Percentiles rank a stretch among this genome's conserved stretches.
Evolutionary conservation across 2,797 vertebrate species (phyloP).

Genomic region (Labeo calbasu): DNA sequence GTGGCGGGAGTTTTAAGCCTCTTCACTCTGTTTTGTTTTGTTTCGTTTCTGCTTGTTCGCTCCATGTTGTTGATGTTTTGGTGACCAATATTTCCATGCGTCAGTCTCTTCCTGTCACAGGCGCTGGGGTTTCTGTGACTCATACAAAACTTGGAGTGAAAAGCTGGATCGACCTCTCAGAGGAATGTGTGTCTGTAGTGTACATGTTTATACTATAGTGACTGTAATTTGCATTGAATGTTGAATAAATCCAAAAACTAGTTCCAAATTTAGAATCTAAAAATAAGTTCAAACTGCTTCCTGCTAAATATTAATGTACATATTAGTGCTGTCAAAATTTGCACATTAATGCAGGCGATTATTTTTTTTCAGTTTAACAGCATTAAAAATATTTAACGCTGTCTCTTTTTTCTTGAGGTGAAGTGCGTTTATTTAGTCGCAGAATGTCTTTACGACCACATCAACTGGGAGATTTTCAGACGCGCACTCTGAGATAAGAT

Average conservation of each 20-base stretch:
- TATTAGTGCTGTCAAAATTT: too few relatives aligned
- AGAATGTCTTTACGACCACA: too few relatives aligned
- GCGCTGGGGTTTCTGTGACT: slow-evolving; percentile 36
- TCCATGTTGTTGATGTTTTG: slow-evolving; percentile 44
- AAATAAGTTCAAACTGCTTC: not conserved
- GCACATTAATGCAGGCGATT: too few relatives aligned
- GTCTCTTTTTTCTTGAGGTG: too few relatives aligned
- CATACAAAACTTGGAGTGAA: slow-evolving; percentile 24
- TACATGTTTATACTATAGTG: not conserved
- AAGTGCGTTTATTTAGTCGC: too few relatives aligned
- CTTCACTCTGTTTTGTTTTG: not conserved
- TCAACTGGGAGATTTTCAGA: too few relatives aligned
- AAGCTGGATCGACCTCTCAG: slow-evolving; percentile 7
- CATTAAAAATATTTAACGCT: too few relatives aligned
- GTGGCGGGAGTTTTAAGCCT: slow-evolving; percentile 39
- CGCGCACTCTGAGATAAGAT: too few relatives aligned
- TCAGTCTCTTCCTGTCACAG: slow-evolving; percentile 36
- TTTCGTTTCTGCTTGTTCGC: not conserved
- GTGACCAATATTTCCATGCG: slow-evolving; percentile 47
- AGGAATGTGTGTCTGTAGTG: not conserved
- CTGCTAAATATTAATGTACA: not conserved
- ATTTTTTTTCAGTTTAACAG: too few relatives aligned
- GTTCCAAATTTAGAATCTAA: not conserved
- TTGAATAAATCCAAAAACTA: not conserved
- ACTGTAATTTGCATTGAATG: not conserved